Evolutionary conservation across 2,113 vertebrate genomes (phyloP).

Genomic region (Campylomormyrus tamandua): DNA sequence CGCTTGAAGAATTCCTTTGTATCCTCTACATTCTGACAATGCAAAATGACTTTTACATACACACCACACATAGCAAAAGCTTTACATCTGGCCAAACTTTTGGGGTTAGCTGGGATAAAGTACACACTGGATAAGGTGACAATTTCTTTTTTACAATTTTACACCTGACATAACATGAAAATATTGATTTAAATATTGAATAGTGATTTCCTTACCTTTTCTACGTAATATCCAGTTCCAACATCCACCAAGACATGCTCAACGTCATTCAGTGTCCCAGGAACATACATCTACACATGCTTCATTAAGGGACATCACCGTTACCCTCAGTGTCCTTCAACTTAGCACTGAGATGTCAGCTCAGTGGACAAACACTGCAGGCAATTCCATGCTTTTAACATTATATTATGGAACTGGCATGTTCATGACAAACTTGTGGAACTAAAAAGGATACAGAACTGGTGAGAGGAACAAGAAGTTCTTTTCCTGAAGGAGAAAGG

Average conservation of each 20-base stretch:
- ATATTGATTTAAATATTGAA: background rate
- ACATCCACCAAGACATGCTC: conserved; percentile 77
- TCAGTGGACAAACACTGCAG: background rate
- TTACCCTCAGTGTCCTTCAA: background rate
- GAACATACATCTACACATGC: conserved; percentile 80
- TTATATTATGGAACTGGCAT: background rate
- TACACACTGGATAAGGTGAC: background rate
- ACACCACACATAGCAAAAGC: background rate
- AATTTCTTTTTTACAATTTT: background rate
- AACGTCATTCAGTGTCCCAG: conserved; percentile 78
- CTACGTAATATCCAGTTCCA: conserved; percentile 88
- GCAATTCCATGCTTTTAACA: background rate
- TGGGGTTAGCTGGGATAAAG: background rate
- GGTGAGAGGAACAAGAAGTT: conserved; percentile 81
- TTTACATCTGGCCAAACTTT: background rate
- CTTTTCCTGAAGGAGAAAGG: conserved; percentile 67
- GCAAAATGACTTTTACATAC: background rate
- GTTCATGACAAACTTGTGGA: background rate
- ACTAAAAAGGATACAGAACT: conserved; percentile 84
- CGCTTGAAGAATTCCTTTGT: conserved; percentile 83
- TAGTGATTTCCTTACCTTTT: conserved; percentile 67
- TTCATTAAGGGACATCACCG: conserved; percentile 53
- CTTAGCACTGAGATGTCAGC: background rate
- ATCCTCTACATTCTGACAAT: conserved; percentile 66
- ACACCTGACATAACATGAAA: background rate